Evolutionary conservation across 2,797 vertebrate genomes (phyloP), one percentile per base, ranked within the genome.

Genomic region (Psittacula derbiana): DNA sequence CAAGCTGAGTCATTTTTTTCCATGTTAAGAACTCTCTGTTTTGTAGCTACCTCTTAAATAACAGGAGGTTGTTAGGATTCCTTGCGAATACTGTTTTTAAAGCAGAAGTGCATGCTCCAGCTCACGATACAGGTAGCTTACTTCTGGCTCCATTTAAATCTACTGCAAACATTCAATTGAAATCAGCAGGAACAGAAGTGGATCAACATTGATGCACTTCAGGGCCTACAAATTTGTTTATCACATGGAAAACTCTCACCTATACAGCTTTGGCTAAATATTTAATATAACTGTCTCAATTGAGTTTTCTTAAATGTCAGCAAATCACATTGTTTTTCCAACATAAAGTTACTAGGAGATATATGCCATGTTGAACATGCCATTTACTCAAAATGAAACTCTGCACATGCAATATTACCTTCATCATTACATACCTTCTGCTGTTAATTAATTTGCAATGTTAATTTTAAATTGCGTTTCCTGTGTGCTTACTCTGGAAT

Each of bases 1-100:
- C 76, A 91, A 86, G 89, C 82, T 52, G 75, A 94, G 82, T 64
- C 16, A 88, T 90, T 87, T 74, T 88, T 80, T 92, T 69, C 92
- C 85, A 79, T 66, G 85, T 88, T 92, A 90, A 96, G 81, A 74
- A 69, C 65, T 23, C 50, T 43, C 62, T 86, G 82, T 60, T 96
- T 94, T 79, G 66, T 52, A 67, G 75, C 83, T 73, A 47, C 58
- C 58, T 71, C 69, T 86, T 72, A 75, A 93, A 86, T 40, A 95
- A 57, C 62, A 84, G 33, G 21, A 88, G 73, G 38, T 55, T 82
- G 76, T 93, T 83, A 65, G 73, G 85, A 88, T 36, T 96, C 75
- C 76, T 84, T 52, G 27, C 0, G 5, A 41, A 36, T 21, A n/a
- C 55, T 81, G 73, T 96, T 96, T 96, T 91, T 90, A 95, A 92